These are phyloP conservation scores for Tupaia tana DNA, from an alignment of 2,113 vertebrate species.

Conservation along the genomic window DNA sequence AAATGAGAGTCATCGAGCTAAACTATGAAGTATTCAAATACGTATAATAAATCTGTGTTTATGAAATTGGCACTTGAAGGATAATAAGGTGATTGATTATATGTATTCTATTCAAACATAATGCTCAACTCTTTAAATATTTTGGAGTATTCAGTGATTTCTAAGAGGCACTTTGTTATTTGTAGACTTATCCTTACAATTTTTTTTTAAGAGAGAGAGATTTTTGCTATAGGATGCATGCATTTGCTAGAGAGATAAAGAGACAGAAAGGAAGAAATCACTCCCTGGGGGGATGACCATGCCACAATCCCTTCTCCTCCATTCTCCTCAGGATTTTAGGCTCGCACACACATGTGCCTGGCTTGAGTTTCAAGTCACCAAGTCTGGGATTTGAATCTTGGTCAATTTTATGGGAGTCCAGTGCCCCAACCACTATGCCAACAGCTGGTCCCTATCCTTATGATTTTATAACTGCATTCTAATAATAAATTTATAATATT, in stretches of 20 bases:
- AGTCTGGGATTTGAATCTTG: no score
- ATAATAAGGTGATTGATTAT: conserved; percentile 40
- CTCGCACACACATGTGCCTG: no score
- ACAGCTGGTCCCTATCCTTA: neutral
- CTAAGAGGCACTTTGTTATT: conserved; percentile 5
- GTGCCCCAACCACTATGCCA: no score
- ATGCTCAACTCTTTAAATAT: neutral
- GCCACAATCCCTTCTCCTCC: no score
- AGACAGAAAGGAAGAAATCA: no score
- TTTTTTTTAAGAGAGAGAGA: no score
- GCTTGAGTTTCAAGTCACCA: no score
- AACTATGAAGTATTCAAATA: conserved; percentile 42
- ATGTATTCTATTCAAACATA: conserved; percentile 26
- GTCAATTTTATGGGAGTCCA: no score
- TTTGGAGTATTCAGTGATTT: conserved; percentile 52
- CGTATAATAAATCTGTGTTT: neutral
- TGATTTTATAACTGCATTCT: conserved; percentile 28
- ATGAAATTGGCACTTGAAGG: conserved; percentile 26
- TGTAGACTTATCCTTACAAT: neutral
- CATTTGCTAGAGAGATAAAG: no score
- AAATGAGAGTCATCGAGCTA: conserved; percentile 41
- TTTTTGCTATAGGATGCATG: no score
- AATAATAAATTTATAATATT: conserved; percentile 47
- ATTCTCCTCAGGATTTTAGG: no score
- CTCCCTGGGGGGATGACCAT: no score